Conservation (phyloP, 2,113 vertebrate genomes). For the Bubo scandiacus region DNA sequence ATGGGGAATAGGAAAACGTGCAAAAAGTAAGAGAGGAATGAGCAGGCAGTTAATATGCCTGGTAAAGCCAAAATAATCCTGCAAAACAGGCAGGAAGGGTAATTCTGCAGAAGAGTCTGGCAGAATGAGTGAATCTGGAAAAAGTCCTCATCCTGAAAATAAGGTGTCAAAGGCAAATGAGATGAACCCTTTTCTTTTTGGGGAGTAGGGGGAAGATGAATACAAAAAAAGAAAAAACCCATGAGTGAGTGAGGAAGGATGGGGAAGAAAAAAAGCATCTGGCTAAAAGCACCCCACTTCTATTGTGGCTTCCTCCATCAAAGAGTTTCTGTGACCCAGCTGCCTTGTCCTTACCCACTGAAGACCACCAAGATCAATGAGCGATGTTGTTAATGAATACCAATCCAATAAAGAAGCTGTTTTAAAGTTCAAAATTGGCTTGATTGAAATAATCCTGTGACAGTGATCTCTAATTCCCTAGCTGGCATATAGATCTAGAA, state of each 20-base stretch:
- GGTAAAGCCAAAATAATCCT: background rate
- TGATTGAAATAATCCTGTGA: background rate
- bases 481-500: background rate
- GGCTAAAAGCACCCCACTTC: background rate
- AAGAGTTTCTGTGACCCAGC: fast-evolving
- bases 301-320: background rate
- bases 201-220: fast-evolving
- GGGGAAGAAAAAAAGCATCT: background rate
- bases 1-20: background rate
- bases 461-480: background rate
- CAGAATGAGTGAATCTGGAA: background rate
- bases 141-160: background rate
- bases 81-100: background rate
- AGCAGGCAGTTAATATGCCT: background rate
- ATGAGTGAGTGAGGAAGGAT: background rate
- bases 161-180: background rate
- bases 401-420: background rate
- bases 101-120: background rate
- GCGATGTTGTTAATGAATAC: background rate
- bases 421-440: background rate
- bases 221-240: too few relatives aligned
- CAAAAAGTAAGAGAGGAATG: background rate
- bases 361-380: background rate
- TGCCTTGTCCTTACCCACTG: background rate
- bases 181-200: background rate